phyloP scores from a whole-genome alignment of 2,113 vertebrate species.

The Pyxicephalus adspersus region DNA sequence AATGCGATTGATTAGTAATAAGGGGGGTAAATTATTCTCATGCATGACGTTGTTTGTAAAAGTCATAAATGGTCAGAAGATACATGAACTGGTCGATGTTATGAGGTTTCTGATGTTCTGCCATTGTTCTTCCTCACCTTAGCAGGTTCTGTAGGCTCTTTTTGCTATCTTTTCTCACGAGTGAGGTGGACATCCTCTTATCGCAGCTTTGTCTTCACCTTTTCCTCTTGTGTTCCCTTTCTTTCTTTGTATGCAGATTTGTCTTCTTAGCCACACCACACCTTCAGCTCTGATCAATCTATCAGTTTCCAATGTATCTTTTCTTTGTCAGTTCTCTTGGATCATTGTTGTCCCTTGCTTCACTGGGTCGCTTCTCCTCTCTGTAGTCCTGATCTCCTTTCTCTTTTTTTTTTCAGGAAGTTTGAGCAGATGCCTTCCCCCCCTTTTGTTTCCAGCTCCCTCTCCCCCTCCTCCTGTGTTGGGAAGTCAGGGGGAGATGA shows the following conservation, averaged over 20 bases:
- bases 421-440: slow-evolving; percentile 58
- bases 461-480: slow-evolving; percentile 69
- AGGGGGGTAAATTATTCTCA: no score
- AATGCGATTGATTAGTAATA: no score
- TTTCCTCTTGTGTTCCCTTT: neutral
- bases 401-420: slow-evolving; percentile 61
- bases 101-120: neutral
- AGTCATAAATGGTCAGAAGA: no score
- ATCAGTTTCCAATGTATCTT: no score
- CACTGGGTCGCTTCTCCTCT: slow-evolving; percentile 55
- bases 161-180: slow-evolving; percentile 77
- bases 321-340: neutral
- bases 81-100: no score
- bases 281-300: slow-evolving; percentile 29
- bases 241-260: slow-evolving; percentile 6
- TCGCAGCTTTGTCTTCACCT: slow-evolving; percentile 44
- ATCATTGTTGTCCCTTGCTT: neutral
- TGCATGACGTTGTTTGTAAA: no score
- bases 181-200: slow-evolving; percentile 67
- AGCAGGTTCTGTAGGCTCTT: slow-evolving; percentile 82
- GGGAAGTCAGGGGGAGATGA: slow-evolving; percentile 73
- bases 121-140: slow-evolving; percentile 73
- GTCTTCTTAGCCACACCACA: slow-evolving; percentile 36
- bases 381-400: slow-evolving; percentile 66
- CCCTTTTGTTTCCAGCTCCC: slow-evolving; percentile 63